phyloP scores from a whole-genome alignment of 2,888 invertebrate genomes.

The Oscheius sp. region DNA sequence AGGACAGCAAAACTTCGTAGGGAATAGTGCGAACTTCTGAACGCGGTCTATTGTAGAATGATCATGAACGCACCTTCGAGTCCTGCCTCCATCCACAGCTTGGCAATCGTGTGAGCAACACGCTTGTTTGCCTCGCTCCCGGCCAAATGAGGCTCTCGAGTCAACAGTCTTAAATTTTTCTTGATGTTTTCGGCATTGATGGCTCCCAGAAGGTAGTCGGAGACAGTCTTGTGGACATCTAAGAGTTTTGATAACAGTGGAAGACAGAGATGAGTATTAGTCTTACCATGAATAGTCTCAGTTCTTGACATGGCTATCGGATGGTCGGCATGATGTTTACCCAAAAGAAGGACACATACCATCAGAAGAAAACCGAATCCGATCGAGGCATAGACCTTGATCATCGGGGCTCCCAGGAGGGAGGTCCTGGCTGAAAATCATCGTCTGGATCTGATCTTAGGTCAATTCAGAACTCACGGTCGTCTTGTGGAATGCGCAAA shows the following conservation, averaged over 20 bases:
- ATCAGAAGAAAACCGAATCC: constrained; percentile 39
- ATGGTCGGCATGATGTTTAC: constrained; percentile 51
- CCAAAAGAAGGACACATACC: constrained; percentile 44
- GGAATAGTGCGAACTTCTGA: constrained; percentile 59
- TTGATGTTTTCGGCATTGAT: constrained; percentile 58
- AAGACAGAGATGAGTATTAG: not conserved
- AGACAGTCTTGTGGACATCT: constrained; percentile 49
- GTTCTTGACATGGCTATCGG: constrained; percentile 40
- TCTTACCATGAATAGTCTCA: constrained; percentile 49
- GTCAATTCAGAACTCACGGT: constrained; percentile 12
- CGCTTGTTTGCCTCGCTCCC: constrained; percentile 66
- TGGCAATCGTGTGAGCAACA: constrained; percentile 66
- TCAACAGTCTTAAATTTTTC: constrained; percentile 55
- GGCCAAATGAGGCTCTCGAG: constrained; percentile 66
- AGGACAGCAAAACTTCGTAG: constrained; percentile 71
- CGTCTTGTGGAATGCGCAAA: constrained; percentile 2
- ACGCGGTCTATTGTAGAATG: constrained; percentile 34
- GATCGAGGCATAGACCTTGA: constrained; percentile 51
- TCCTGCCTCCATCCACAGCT: constrained; percentile 64
- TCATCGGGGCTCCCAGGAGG: constrained; percentile 50
- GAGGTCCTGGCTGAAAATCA: constrained; percentile 43
- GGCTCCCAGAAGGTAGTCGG: constrained; percentile 42
- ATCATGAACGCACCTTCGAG: constrained; percentile 54
- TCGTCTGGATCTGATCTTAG: not conserved
- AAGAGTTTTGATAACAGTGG: not conserved